Evolutionary conservation across 64 coral and sea anemone species (phyloP).

Genomic region (Cladopsammia gracilis): DNA sequence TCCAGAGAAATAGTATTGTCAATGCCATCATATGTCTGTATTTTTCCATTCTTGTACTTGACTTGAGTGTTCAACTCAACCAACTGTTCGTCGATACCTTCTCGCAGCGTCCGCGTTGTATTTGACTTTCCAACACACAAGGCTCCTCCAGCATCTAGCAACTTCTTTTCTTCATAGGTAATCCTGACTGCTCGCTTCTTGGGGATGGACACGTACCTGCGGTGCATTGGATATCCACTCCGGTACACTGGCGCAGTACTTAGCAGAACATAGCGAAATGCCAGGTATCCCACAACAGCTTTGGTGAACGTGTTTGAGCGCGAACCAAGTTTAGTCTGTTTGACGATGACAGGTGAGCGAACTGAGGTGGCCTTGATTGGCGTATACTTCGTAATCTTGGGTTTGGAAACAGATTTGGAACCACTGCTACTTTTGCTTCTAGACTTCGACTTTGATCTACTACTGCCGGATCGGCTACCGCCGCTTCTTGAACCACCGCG

Average conservation of each 20-base stretch:
- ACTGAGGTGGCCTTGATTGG: too few relatives aligned
- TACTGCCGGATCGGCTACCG: too few relatives aligned
- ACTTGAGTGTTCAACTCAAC: not conserved
- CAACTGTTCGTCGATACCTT: not conserved
- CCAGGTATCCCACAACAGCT: not conserved
- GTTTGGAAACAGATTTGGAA: too few relatives aligned
- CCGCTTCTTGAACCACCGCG: too few relatives aligned
- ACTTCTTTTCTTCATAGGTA: not conserved
- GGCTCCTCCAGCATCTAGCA: not conserved
- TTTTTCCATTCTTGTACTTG: not conserved
- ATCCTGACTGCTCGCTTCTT: not conserved
- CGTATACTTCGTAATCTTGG: too few relatives aligned
- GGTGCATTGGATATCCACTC: not conserved
- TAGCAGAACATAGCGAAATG: not conserved
- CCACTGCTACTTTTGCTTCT: too few relatives aligned
- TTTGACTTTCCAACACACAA: not conserved
- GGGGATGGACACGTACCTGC: not conserved
- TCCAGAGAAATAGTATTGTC: not conserved
- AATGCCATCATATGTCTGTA: not conserved
- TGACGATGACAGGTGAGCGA: too few relatives aligned
- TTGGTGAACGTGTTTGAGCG: too few relatives aligned
- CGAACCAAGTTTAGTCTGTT: too few relatives aligned
- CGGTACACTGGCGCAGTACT: conserved; percentile 5
- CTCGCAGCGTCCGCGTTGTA: not conserved
- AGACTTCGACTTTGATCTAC: too few relatives aligned